A percentile compares a stretch with the other conserved stretches of the same genome.
Conservation (phyloP, 2,888 invertebrate genomes). For the Lapara coniferarum region DNA sequence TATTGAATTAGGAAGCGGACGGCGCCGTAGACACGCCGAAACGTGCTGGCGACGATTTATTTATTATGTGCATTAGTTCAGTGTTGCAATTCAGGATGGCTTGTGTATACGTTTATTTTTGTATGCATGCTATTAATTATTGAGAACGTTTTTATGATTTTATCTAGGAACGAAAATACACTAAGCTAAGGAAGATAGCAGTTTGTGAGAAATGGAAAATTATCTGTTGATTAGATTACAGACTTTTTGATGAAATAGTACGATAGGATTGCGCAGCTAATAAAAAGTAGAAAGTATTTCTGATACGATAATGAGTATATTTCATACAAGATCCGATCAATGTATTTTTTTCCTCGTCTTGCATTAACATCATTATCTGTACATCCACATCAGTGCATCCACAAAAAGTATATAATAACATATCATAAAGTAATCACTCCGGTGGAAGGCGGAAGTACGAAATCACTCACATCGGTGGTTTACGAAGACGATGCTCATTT, state of each 20-base stretch:
- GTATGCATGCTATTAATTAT: not conserved
- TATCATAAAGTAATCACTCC: constrained; percentile 12
- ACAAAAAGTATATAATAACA: not conserved
- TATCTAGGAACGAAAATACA: too few relatives aligned
- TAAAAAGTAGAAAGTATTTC: constrained; percentile 1
- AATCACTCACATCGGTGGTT: constrained; percentile 12
- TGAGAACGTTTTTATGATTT: not conserved
- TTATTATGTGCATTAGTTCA: constrained; percentile 12
- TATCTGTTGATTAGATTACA: too few relatives aligned
- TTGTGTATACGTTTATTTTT: constrained; percentile 11
- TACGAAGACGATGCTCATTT: constrained; percentile 4
- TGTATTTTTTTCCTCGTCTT: not conserved
- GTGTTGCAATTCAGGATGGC: constrained; percentile 21
- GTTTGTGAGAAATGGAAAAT: too few relatives aligned
- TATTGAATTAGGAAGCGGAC: constrained; percentile 14
- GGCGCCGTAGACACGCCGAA: not conserved
- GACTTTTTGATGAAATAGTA: too few relatives aligned
- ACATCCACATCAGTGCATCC: constrained; percentile 3
- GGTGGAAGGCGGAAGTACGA: constrained; percentile 8
- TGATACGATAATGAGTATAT: not conserved
- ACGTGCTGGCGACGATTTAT: constrained; percentile 5
- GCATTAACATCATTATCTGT: not conserved
- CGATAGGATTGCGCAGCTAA: not conserved
- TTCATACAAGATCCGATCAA: not conserved
- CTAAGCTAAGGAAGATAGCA: too few relatives aligned